These are phyloP conservation scores for Oryzias dopingdopingensis DNA, from an alignment of 2,797 vertebrate genomes.

Conservation along the genomic window DNA sequence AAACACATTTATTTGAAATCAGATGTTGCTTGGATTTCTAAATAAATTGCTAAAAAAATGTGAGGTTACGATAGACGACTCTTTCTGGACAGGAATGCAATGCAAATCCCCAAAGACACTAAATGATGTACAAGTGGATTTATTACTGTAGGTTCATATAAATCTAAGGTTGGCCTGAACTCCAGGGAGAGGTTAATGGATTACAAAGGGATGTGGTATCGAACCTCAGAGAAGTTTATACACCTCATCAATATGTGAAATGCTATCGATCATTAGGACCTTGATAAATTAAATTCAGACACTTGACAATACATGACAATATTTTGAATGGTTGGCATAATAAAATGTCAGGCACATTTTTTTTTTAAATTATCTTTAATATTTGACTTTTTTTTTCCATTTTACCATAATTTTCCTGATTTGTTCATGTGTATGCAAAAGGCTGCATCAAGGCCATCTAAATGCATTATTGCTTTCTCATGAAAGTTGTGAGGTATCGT, in stretches of 20 bases:
- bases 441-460: not conserved
- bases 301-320: conserved; percentile 75
- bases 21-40: conserved; percentile 22
- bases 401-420: not conserved
- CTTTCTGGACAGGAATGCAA: conserved; percentile 70
- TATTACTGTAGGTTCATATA: conserved; percentile 83
- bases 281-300: conserved; percentile 84
- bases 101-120: conserved; percentile 80
- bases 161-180: conserved; percentile 84
- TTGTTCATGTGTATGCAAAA: not conserved
- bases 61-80: conserved; percentile 55
- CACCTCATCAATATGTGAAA: conserved; percentile 84
- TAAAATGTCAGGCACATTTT: conserved; percentile 38
- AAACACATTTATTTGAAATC: conserved; percentile 16
- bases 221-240: conserved; percentile 84
- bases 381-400: not conserved
- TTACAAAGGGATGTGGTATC: conserved; percentile 86
- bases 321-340: conserved; percentile 57
- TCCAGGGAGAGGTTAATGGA: conserved; percentile 87
- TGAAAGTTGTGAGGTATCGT: not conserved
- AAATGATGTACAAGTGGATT: conserved; percentile 87
- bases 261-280: conserved; percentile 80
- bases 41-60: conserved; percentile 53
- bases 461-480: not conserved
- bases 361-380: not conserved